A percentile compares a stretch with the other conserved stretches of the same genome.
phyloP scores from a whole-genome alignment of 1,140 invertebrate genomes.

The Tenebrio molitor region DNA sequence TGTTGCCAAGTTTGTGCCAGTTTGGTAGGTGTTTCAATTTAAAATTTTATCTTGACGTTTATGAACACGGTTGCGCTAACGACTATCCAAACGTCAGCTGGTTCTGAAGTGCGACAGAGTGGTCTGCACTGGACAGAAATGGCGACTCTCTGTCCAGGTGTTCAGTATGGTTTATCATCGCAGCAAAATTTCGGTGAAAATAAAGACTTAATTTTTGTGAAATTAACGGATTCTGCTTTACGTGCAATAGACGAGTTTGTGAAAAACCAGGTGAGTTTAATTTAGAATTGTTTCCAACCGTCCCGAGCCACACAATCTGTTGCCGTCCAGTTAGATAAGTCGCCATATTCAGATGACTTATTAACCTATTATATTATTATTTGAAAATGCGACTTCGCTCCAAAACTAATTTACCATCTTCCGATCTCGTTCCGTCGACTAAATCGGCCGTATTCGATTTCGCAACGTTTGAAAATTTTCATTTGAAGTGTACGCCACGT shows the following conservation, averaged over 20 bases:
- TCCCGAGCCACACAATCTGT: constrained; percentile 58
- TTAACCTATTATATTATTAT: constrained; percentile 65
- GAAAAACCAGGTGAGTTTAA: constrained; percentile 84
- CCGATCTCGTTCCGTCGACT: neutral
- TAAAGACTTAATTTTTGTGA: constrained; percentile 93
- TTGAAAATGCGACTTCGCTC: constrained; percentile 44
- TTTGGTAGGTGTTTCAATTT: no score
- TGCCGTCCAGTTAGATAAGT: constrained; percentile 61
- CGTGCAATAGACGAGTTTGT: constrained; percentile 92
- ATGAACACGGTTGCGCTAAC: constrained; percentile 53
- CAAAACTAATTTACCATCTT: constrained; percentile 30
- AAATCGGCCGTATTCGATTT: neutral
- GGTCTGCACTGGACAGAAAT: constrained; percentile 74
- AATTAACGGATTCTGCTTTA: constrained; percentile 93
- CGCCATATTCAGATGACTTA: constrained; percentile 66
- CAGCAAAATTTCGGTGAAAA: constrained; percentile 86
- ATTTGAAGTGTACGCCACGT: constrained; percentile 59
- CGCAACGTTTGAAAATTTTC: constrained; percentile 21
- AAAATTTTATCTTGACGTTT: constrained; percentile 44
- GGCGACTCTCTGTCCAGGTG: constrained; percentile 94
- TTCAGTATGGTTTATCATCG: constrained; percentile 95
- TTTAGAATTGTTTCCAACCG: neutral
- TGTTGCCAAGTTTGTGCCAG: no score
- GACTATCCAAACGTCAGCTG: constrained; percentile 65
- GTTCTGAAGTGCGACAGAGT: constrained; percentile 56